Conservation (phyloP, 2,113 vertebrate species). For the Vulpes lagopus region DNA sequence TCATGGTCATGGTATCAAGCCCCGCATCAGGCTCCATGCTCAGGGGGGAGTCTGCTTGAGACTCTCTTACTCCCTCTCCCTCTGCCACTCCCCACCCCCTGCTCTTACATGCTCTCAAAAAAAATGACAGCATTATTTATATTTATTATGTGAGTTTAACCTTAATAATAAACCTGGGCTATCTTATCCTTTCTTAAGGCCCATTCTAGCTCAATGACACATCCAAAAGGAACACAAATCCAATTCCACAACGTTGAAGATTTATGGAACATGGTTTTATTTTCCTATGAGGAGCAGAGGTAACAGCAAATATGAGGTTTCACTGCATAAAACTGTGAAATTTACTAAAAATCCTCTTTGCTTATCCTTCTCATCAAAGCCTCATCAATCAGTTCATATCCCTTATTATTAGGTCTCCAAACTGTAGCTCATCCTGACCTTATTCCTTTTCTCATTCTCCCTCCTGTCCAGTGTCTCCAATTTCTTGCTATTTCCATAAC, state of each 20-base stretch:
- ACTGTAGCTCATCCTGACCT: not conserved
- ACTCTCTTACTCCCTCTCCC: no score
- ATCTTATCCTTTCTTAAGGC: not conserved
- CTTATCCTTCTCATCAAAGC: not conserved
- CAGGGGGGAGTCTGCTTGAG: no score
- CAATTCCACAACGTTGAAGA: not conserved
- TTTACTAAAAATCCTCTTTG: not conserved
- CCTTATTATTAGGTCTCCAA: not conserved
- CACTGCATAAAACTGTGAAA: not conserved
- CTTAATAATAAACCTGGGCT: not conserved
- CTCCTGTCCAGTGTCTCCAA: not conserved
- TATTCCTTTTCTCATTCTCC: not conserved
- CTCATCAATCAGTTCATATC: not conserved
- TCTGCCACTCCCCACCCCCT: no score
- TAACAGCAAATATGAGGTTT: not conserved
- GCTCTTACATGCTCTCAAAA: no score
- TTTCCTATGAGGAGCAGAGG: not conserved
- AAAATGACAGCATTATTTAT: not conserved
- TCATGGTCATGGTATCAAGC: no score
- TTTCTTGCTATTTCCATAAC: not conserved
- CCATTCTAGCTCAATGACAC: not conserved
- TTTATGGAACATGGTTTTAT: not conserved
- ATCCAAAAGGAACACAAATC: not conserved
- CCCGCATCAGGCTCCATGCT: no score
- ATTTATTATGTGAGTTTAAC: constrained; percentile 14